Evolutionary conservation across 2,888 invertebrate species (phyloP).

Genomic region (Sturmia bella): DNA sequence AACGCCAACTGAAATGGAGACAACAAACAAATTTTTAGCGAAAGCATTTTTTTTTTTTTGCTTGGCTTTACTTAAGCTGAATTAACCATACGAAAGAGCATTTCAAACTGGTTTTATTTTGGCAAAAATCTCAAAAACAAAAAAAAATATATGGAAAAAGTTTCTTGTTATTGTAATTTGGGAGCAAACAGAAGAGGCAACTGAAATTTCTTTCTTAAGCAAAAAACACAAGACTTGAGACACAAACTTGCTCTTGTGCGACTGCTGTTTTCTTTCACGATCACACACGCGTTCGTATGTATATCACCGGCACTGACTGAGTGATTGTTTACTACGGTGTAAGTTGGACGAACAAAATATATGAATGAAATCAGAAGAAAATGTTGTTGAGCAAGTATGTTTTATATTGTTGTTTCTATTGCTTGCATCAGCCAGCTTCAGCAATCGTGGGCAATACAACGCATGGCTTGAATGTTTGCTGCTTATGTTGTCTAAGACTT

Average conservation of each 20-base stretch:
- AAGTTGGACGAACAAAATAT: conserved; percentile 50
- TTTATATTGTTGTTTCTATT: conserved; percentile 31
- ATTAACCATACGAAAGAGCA: conserved; percentile 43
- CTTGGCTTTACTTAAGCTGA: conserved; percentile 31
- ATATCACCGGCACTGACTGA: neutral
- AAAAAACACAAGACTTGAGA: conserved; percentile 79
- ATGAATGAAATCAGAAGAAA: conserved; percentile 69
- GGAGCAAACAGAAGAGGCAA: conserved; percentile 51
- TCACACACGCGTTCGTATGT: neutral
- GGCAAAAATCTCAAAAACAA: conserved; percentile 55
- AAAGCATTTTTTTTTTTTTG: conserved; percentile 61
- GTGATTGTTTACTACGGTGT: conserved; percentile 37
- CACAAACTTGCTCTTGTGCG: conserved; percentile 65
- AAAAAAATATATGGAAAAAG: conserved; percentile 50
- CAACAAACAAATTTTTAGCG: conserved; percentile 66
- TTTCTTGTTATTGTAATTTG: conserved; percentile 58
- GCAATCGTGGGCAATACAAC: conserved; percentile 16
- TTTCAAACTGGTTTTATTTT: conserved; percentile 66
- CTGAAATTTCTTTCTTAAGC: conserved; percentile 72
- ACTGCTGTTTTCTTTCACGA: conserved; percentile 52
- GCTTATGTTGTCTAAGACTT: conserved; percentile 74
- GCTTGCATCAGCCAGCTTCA: conserved; percentile 34
- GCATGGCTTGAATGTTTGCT: conserved; percentile 36
- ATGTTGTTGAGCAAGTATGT: conserved; percentile 64
- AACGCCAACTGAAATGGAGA: conserved; percentile 69